Base-by-base conservation (phyloP, 2,888 invertebrate species). In the Latrodectus hesperus region DNA sequence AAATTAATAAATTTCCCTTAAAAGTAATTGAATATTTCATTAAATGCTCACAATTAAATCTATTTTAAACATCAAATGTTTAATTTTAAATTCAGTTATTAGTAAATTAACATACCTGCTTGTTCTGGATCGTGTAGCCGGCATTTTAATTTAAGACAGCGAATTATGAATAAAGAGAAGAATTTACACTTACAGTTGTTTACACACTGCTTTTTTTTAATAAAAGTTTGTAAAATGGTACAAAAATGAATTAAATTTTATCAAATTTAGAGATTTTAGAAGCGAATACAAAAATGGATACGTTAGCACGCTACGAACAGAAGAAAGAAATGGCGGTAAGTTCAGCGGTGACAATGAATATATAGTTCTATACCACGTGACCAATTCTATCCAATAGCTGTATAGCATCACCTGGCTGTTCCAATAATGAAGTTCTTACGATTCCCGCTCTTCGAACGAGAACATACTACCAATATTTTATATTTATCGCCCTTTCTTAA, bases 91-190 rank as follows among this genome's bases (percentile, higher is more conserved):
- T 38, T 38, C 0, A 38, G 4, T 38, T 38, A 17, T 6, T 22
- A 5, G 65, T n/a, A 67, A 72, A 82, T 55, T n/a, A 77, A 72
- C 76, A 73, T 87, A 87, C 86, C 86, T 87, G 86, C 87, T 88
- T 38, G 87, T 82, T 78, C 87, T 67, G 10, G 87, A 88, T 73
- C 87, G 68, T 60, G 87, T 88, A 72, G 87, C 82, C 83, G 87
- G 87, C 87, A 88, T 88, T 74, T 78, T 88, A 14, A 75, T 17
- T n/a, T 9, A 68, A 11, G 67, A 17, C 1, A 4, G 60, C 22
- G 51, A 17, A 53, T 55, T 82, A 71, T 51, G 49, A 51, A n/a
- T 16, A 26, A 70, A 11, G 17, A 55, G 51, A 26, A 60, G n/a
- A 81, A n/a, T 82, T 65, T 53, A n/a, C 38, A 60, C n/a, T n/a